A percentile compares a stretch with the other conserved stretches of the same genome.
phyloP scores from a whole-genome alignment of 2,888 invertebrate species.

The Spisula subtruncata region DNA sequence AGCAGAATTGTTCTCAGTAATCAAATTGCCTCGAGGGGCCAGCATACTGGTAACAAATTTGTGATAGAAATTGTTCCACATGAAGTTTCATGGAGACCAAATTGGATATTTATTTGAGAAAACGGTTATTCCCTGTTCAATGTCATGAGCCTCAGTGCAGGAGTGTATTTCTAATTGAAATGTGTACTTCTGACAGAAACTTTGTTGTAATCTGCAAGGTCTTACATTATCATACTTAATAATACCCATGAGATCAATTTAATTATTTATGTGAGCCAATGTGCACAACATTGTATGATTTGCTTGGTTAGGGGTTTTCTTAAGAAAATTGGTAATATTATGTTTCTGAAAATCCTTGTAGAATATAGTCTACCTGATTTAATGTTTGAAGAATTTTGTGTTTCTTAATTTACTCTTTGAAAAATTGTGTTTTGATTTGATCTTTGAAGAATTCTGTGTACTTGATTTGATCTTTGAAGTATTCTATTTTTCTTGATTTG shows the following conservation, averaged over 20 bases:
- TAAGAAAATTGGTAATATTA: no score
- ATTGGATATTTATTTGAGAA: constrained; percentile 26
- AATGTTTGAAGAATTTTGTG: no score
- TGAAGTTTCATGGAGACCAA: constrained; percentile 17
- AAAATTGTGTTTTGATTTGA: no score
- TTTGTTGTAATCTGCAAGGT: neutral
- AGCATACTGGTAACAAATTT: constrained; percentile 16
- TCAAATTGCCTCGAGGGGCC: constrained; percentile 13
- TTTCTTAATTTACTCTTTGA: no score
- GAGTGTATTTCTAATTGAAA: neutral
- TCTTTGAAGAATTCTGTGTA: no score
- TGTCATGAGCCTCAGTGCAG: neutral
- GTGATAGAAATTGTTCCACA: constrained; percentile 6
- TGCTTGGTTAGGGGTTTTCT: neutral
- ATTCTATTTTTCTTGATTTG: no score
- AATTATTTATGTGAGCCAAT: neutral
- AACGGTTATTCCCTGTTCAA: neutral
- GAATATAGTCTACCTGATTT: no score
- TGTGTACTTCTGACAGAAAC: neutral
- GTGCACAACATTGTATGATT: neutral
- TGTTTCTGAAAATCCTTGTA: no score
- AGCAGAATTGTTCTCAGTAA: constrained; percentile 6
- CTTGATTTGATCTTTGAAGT: no score
- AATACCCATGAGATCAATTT: neutral
- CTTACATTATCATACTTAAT: neutral